Evolutionary conservation across 2,888 invertebrate species (phyloP).

Genomic region (Xanthorhoe spadicearia): DNA sequence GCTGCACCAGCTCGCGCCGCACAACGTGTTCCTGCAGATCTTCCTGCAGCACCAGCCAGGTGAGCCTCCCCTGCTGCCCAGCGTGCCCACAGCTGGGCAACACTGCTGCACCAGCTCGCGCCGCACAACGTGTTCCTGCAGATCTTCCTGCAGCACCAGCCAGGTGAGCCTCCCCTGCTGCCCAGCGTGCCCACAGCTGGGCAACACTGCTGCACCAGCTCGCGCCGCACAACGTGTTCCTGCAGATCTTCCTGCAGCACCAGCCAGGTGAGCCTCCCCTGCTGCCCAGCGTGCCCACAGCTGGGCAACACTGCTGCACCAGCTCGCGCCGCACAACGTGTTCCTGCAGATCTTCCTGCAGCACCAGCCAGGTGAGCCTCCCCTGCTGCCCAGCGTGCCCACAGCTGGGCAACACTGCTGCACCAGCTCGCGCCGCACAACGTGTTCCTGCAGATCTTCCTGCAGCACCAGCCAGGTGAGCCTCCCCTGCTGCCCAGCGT

Average conservation of each 20-base stretch:
- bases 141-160: slow-evolving; percentile 95
- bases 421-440: slow-evolving; percentile 99
- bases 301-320: no score
- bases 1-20: no score
- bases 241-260: slow-evolving; percentile 96
- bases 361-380: slow-evolving; percentile 89
- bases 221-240: slow-evolving; percentile 98
- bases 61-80: no score
- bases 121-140: slow-evolving; percentile 98
- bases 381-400: no score
- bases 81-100: no score
- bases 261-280: slow-evolving; percentile 87
- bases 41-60: no score
- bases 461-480: slow-evolving; percentile 93
- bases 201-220: slow-evolving; percentile 99
- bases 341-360: slow-evolving; percentile 98
- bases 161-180: slow-evolving; percentile 81
- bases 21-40: no score
- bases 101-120: slow-evolving; percentile 82
- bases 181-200: slow-evolving; percentile 92
- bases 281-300: no score
- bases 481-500: no score
- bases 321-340: slow-evolving; percentile 98
- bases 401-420: no score
- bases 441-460: slow-evolving; percentile 97